Conservation (phyloP, 2,113 vertebrate species). For the Ctenodactylus gundi region DNA sequence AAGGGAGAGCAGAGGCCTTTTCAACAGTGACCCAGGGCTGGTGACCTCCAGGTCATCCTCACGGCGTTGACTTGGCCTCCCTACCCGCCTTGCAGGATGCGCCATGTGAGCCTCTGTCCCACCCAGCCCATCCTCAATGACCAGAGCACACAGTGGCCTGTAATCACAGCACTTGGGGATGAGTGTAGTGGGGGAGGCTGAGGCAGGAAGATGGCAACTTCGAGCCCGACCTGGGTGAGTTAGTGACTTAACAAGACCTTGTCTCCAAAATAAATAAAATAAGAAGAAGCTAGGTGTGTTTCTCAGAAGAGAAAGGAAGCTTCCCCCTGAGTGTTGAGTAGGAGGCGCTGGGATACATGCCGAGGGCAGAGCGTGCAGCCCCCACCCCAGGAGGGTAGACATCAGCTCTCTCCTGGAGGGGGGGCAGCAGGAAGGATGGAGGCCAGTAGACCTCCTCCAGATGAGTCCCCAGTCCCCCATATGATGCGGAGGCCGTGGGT, state of each 20-base stretch:
- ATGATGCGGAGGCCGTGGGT: background rate
- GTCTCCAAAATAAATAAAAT: too few relatives aligned
- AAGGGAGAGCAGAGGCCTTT: background rate
- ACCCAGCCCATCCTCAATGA: background rate
- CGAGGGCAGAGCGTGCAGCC: background rate
- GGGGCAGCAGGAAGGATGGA: background rate
- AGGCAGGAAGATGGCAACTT: too few relatives aligned
- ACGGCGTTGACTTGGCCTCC: background rate
- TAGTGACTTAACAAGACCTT: too few relatives aligned
- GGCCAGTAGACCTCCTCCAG: background rate
- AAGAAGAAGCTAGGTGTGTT: too few relatives aligned
- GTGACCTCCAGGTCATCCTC: fast-evolving
- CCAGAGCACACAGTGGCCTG: too few relatives aligned
- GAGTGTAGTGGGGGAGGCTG: too few relatives aligned
- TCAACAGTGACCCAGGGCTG: background rate
- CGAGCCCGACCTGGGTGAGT: too few relatives aligned
- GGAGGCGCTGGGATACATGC: background rate
- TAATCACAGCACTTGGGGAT: too few relatives aligned
- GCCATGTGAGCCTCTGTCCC: background rate
- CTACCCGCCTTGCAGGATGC: background rate
- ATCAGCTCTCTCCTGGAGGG: background rate
- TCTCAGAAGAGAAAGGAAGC: background rate
- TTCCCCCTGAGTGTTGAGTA: background rate
- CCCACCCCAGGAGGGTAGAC: background rate
- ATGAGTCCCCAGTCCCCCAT: background rate